Conservation (phyloP, 2,113 vertebrate genomes). For the Eupsittula cactorum region DNA sequence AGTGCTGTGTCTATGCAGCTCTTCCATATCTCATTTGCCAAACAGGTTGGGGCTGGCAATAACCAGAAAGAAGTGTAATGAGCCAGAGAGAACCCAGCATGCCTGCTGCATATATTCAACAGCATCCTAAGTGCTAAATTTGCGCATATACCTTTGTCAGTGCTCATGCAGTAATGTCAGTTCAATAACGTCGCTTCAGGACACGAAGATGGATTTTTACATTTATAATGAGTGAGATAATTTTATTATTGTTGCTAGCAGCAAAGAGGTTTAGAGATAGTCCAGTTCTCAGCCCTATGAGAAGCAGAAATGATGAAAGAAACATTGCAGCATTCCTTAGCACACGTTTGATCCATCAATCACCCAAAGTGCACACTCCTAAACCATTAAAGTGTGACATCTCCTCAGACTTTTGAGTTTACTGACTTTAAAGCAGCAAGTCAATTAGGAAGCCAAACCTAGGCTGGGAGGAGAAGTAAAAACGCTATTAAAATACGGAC, state of each 20-base stretch:
- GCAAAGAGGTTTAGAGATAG: not conserved
- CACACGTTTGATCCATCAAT: conserved; percentile 70
- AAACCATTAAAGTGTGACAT: conserved; percentile 72
- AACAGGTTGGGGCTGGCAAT: not conserved
- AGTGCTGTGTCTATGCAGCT: not conserved
- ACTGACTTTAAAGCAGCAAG: conserved; percentile 51
- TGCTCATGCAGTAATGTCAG: not conserved
- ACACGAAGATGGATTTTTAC: not conserved
- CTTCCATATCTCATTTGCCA: not conserved
- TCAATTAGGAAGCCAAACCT: conserved; percentile 50
- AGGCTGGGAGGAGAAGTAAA: conserved; percentile 14
- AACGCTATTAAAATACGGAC: conserved; percentile 47
- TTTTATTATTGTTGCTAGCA: conserved; percentile 45
- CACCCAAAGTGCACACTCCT: conserved; percentile 58
- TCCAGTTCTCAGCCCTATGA: not conserved
- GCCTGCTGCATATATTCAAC: not conserved
- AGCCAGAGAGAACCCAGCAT: not conserved
- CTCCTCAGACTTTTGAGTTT: conserved; percentile 53
- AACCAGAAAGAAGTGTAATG: not conserved
- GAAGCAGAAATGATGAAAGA: conserved; percentile 42
- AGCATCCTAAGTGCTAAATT: not conserved
- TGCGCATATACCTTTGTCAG: rapidly evolving
- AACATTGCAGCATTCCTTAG: not conserved
- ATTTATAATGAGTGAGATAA: conserved; percentile 37
- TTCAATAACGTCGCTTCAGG: conserved; percentile 37